These are phyloP conservation scores for Neuroscelio doddi DNA, from an alignment of 2,888 invertebrate species.

Conservation along the genomic window DNA sequence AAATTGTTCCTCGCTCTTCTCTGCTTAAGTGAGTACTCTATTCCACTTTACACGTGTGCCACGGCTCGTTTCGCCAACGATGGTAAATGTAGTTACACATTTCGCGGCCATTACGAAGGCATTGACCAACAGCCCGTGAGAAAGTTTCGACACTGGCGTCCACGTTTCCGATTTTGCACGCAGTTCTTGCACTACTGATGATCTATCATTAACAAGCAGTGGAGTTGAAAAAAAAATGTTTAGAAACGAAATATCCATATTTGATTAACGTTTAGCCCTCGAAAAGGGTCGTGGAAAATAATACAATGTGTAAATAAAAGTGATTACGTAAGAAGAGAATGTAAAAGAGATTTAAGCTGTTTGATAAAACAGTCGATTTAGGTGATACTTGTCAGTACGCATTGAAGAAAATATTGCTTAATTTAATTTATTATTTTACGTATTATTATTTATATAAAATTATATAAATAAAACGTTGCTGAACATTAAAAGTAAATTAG, in stretches of 20 bases:
- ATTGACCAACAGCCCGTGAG: conserved; percentile 51
- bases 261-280: conserved; percentile 15
- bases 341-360: conserved; percentile 6
- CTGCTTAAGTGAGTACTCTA: conserved; percentile 14
- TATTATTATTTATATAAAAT: no score
- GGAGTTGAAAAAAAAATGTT: conserved; percentile 33
- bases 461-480: no score
- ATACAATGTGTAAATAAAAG: conserved; percentile 2
- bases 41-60: conserved; percentile 22
- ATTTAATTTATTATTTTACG: no score
- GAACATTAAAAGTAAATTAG: no score
- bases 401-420: no score
- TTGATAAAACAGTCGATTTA: no score
- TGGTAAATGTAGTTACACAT: conserved; percentile 47
- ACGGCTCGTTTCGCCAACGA: conserved; percentile 34
- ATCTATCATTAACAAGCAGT: conserved; percentile 40
- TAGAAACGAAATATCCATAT: conserved; percentile 34
- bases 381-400: no score
- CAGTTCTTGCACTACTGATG: conserved; percentile 24
- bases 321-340: neutral
- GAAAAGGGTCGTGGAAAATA: conserved; percentile 26
- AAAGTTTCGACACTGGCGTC: conserved; percentile 46
- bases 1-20: conserved; percentile 29
- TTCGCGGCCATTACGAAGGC: conserved; percentile 49
- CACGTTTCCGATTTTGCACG: conserved; percentile 42